These are phyloP conservation scores for Anguilla megastoma DNA, from an alignment of 2,797 vertebrate genomes.

Conservation along the genomic window DNA sequence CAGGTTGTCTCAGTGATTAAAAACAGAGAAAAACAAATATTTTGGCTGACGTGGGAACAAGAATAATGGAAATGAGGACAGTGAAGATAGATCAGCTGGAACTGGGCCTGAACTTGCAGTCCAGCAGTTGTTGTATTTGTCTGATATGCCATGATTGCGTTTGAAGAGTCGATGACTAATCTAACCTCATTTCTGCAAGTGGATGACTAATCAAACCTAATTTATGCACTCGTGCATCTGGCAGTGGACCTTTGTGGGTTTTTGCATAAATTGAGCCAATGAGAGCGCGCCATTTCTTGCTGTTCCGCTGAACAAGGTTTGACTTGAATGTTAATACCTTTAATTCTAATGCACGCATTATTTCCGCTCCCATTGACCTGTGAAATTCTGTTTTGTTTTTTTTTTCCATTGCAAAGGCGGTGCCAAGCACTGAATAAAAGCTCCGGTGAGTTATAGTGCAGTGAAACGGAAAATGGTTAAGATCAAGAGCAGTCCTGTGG, in stretches of 20 bases:
- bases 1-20: not conserved
- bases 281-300: not conserved
- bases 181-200: not conserved
- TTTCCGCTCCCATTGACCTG: not conserved
- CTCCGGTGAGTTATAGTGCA: not conserved
- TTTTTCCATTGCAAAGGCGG: not conserved
- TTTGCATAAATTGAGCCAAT: not conserved
- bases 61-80: not conserved
- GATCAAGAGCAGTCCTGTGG: not conserved
- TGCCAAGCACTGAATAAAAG: not conserved
- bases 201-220: not conserved
- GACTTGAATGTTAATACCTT: not conserved
- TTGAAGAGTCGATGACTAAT: not conserved
- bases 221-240: not conserved
- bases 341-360: not conserved
- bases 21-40: not conserved
- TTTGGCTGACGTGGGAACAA: not conserved
- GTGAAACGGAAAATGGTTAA: not conserved
- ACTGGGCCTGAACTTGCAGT: not conserved
- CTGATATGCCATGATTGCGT: not conserved
- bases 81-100: not conserved
- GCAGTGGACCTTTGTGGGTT: not conserved
- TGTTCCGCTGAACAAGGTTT: not conserved
- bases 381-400: not conserved
- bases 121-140: not conserved